Conservation (phyloP, 1,140 invertebrate genomes). For the Heliconius congener region DNA sequence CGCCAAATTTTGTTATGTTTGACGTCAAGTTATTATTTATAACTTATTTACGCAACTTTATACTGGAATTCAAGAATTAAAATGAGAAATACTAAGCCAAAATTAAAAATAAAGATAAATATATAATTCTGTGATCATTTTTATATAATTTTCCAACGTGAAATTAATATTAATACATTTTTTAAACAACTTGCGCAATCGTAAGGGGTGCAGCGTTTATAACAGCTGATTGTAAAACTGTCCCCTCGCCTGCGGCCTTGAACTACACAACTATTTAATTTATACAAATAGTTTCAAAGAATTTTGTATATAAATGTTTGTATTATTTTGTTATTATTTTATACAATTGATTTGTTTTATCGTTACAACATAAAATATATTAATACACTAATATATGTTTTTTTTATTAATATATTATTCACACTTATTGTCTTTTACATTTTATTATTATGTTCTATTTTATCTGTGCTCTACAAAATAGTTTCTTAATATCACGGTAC, state of each 20-base stretch:
- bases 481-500: conserved; percentile 14
- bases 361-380: neutral
- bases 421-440: neutral
- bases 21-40: too few relatives aligned
- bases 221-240: conserved; percentile 70
- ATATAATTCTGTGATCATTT: too few relatives aligned
- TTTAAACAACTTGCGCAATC: neutral
- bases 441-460: neutral
- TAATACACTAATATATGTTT: neutral
- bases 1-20: too few relatives aligned
- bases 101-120: too few relatives aligned
- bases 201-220: conserved; percentile 21
- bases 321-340: neutral
- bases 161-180: neutral
- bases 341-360: neutral
- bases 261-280: conserved; percentile 26
- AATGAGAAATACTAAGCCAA: too few relatives aligned
- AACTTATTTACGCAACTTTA: too few relatives aligned
- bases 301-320: neutral
- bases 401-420: neutral
- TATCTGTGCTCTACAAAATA: neutral
- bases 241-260: conserved; percentile 64
- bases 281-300: neutral
- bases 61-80: too few relatives aligned
- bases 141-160: too few relatives aligned